Evolutionary conservation across 2,113 vertebrate species (phyloP).

Genomic region (Tringa solitaria): DNA sequence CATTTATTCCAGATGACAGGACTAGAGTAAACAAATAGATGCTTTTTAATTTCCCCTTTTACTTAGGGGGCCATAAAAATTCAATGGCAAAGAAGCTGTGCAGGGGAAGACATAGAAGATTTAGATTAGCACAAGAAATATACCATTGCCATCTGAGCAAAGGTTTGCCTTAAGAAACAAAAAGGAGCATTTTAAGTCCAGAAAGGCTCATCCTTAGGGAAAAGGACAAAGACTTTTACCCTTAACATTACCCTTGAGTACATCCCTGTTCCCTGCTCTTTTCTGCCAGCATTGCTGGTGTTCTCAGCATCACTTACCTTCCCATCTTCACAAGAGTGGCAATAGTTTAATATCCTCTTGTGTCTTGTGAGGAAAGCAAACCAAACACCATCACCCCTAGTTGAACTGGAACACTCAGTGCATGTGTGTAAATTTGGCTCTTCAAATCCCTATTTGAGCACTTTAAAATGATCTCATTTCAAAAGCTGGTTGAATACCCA

Average conservation of each 20-base stretch:
- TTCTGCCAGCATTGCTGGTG: rapidly evolving
- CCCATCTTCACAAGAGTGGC: background rate
- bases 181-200: background rate
- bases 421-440: background rate
- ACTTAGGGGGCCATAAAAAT: background rate
- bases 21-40: conserved; percentile 49
- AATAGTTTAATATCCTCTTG: background rate
- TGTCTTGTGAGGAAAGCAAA: background rate
- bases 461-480: background rate
- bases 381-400: background rate
- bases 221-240: background rate
- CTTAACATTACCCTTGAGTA: background rate
- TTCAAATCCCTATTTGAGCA: background rate
- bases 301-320: background rate
- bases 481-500: background rate
- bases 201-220: background rate
- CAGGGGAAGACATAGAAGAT: background rate
- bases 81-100: background rate
- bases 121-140: background rate
- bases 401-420: background rate
- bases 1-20: conserved; percentile 57
- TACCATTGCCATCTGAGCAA: background rate
- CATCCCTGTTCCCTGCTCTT: background rate
- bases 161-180: background rate
- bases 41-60: conserved; percentile 40